phyloP scores from a whole-genome alignment of 2,113 vertebrate species.

The Tyrannus savana region DNA sequence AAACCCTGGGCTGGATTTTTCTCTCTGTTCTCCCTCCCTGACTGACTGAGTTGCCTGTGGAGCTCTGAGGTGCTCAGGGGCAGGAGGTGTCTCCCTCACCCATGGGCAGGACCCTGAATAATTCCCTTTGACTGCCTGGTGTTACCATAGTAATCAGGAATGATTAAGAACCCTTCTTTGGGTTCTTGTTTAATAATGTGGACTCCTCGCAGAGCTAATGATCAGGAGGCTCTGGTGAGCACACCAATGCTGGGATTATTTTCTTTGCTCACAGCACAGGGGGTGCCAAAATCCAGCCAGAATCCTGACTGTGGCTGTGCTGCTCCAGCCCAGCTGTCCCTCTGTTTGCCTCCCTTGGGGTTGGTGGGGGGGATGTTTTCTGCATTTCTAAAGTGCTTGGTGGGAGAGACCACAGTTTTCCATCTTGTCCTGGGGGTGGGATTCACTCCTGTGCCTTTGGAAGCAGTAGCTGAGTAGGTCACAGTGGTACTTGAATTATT shows the following conservation, averaged over 20 bases:
- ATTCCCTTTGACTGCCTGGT: background rate
- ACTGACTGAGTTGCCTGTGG: background rate
- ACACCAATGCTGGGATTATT: background rate
- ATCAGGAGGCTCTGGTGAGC: background rate
- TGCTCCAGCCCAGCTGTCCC: background rate
- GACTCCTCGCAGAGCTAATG: background rate
- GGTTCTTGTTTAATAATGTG: background rate
- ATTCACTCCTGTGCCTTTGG: background rate
- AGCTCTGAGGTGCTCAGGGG: background rate
- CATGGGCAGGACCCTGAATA: background rate
- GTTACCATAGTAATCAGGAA: constrained; percentile 17
- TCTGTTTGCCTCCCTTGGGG: background rate
- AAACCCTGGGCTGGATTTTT: background rate
- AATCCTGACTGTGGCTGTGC: background rate
- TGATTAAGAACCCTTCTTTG: background rate
- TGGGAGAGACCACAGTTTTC: background rate
- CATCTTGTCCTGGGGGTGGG: background rate
- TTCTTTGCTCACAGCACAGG: rapidly evolving
- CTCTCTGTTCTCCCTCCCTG: background rate
- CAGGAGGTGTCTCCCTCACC: background rate
- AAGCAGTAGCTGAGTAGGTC: background rate
- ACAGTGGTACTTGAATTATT: background rate
- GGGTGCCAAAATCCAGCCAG: background rate
- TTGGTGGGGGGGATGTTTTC: background rate
- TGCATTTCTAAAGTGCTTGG: rapidly evolving